phyloP scores from a whole-genome alignment of 2,797 vertebrate genomes.

The Eulemur rubriventer region DNA sequence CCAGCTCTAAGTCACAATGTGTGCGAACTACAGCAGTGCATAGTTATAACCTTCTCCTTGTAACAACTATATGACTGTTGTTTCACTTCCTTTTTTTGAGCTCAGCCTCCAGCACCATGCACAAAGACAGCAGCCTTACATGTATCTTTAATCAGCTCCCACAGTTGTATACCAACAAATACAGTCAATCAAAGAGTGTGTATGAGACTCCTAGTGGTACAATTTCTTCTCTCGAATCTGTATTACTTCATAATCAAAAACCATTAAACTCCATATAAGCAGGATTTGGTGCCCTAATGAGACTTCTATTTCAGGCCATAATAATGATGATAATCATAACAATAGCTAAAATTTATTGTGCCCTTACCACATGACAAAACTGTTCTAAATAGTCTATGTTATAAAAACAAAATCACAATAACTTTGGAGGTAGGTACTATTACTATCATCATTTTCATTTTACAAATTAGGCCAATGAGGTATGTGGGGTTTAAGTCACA shows the following conservation, averaged over 20 bases:
- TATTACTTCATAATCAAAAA: neutral
- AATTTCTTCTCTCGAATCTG: neutral
- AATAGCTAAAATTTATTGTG: neutral
- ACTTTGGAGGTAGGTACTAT: neutral
- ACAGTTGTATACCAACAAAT: neutral
- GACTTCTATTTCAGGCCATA: neutral
- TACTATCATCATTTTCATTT: neutral
- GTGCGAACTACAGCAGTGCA: rapidly evolving
- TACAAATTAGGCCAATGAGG: neutral
- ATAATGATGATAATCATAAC: neutral
- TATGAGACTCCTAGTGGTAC: neutral
- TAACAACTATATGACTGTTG: neutral
- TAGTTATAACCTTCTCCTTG: rapidly evolving
- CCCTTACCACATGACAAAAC: neutral
- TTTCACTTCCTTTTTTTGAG: neutral
- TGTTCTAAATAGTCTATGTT: neutral
- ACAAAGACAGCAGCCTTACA: neutral
- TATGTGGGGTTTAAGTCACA: neutral
- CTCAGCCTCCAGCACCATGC: neutral
- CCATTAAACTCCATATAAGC: neutral
- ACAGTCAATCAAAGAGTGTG: neutral
- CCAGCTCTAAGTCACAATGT: neutral
- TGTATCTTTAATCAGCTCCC: neutral
- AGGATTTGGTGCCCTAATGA: neutral
- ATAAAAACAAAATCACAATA: neutral